A percentile compares a stretch with the other conserved stretches of the same genome.
These are phyloP conservation scores for Lepus timidus DNA, from an alignment of 2,113 vertebrate species.

Conservation along the genomic window DNA sequence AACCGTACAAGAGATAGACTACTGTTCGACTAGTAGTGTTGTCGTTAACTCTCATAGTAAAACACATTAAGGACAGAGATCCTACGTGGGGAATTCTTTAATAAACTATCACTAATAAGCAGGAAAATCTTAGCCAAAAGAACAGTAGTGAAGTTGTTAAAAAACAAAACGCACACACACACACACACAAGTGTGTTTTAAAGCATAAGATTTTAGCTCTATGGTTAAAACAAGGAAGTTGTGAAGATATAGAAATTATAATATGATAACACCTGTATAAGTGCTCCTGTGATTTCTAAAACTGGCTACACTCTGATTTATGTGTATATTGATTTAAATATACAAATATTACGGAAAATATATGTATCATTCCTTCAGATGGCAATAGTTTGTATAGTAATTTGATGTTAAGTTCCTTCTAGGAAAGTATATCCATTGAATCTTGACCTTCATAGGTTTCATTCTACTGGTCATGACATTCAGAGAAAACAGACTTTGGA, in stretches of 20 bases:
- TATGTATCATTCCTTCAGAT: not conserved
- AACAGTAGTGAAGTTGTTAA: not conserved
- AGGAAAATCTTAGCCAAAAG: not conserved
- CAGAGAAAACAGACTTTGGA: not conserved
- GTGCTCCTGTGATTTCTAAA: not conserved
- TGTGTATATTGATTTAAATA: not conserved
- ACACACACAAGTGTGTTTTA: not conserved
- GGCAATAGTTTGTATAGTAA: not conserved
- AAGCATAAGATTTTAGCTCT: not conserved
- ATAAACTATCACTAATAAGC: not conserved
- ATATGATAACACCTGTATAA: not conserved
- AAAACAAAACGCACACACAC: too few species aligned
- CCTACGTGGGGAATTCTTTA: not conserved
- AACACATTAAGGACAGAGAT: too few species aligned
- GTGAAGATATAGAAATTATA: not conserved
- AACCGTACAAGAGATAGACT: too few species aligned
- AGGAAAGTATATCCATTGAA: not conserved
- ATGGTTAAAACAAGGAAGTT: not conserved
- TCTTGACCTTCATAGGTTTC: not conserved
- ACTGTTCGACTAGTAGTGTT: too few species aligned
- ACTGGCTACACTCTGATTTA: not conserved
- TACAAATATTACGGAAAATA: not conserved
- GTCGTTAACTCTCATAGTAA: too few species aligned
- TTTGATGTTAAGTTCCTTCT: not conserved
- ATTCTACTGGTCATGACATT: not conserved